Evolutionary conservation across 2,797 vertebrate species (phyloP).

Genomic region (Aratinga solstitialis): DNA sequence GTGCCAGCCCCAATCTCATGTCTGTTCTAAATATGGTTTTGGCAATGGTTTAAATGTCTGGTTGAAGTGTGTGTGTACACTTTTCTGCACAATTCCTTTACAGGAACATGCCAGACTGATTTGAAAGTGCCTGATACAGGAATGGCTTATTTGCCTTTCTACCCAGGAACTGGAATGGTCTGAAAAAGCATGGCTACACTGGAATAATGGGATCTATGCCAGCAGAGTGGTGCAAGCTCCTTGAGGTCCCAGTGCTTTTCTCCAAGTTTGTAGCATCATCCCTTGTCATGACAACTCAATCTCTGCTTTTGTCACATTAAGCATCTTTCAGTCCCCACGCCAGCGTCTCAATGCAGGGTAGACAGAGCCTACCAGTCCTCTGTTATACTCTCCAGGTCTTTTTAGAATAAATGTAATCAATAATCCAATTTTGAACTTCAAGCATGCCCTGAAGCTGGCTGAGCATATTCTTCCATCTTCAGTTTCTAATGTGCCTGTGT

Average conservation of each 20-base stretch:
- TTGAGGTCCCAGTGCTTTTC: fast-evolving
- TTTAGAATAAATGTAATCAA: not conserved
- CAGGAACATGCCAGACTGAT: not conserved
- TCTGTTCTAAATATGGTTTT: conserved; percentile 15
- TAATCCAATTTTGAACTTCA: not conserved
- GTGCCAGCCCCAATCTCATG: conserved; percentile 13
- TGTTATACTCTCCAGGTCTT: not conserved
- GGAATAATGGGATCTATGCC: not conserved
- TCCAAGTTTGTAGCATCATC: not conserved
- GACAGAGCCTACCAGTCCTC: not conserved
- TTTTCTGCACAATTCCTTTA: not conserved
- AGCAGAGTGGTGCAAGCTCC: not conserved
- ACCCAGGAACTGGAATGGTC: not conserved
- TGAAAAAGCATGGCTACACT: not conserved
- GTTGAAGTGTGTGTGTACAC: not conserved
- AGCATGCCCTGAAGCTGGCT: not conserved
- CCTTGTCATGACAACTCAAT: not conserved
- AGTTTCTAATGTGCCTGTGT: not conserved
- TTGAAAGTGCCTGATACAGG: not conserved
- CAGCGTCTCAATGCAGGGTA: not conserved
- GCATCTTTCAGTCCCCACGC: not conserved
- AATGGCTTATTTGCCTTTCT: not conserved
- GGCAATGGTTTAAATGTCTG: not conserved
- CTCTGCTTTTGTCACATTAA: not conserved
- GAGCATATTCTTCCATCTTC: not conserved